These are phyloP conservation scores for Ochropleura leucogaster DNA, from an alignment of 2,888 invertebrate species.

Conservation along the genomic window DNA sequence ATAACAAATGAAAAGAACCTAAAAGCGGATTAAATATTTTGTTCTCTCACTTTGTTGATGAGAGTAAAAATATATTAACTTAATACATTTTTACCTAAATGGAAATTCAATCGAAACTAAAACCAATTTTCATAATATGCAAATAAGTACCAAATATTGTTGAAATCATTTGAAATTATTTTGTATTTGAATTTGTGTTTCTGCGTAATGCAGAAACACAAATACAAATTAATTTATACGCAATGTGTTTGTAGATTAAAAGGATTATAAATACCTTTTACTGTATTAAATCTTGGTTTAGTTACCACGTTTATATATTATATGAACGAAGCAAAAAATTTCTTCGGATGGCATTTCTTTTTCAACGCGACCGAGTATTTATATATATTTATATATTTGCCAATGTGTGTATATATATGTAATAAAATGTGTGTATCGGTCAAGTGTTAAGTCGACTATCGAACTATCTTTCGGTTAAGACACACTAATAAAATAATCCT, in stretches of 20 bases:
- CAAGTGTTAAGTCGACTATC: too few species aligned
- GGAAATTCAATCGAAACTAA: background rate
- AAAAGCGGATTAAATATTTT: slow-evolving; percentile 5
- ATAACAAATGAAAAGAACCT: slow-evolving; percentile 19
- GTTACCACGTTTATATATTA: background rate
- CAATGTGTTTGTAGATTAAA: background rate
- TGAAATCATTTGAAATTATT: background rate
- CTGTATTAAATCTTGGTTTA: background rate
- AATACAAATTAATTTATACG: background rate
- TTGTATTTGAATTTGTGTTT: too few species aligned
- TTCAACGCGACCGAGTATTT: too few species aligned
- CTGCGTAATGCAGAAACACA: background rate
- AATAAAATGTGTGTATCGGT: too few species aligned
- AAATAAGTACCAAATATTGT: background rate
- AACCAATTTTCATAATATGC: background rate
- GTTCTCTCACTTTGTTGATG: background rate
- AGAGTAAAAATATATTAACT: background rate
- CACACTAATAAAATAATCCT: too few species aligned
- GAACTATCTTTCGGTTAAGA: too few species aligned
- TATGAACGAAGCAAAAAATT: too few species aligned
- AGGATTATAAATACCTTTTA: background rate
- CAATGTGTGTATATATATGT: too few species aligned
- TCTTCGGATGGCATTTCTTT: too few species aligned
- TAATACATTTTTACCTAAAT: background rate
- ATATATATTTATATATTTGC: too few species aligned